Evolutionary conservation across 2,113 vertebrate genomes (phyloP).

Genomic region (Epinephelus cyanopodus): DNA sequence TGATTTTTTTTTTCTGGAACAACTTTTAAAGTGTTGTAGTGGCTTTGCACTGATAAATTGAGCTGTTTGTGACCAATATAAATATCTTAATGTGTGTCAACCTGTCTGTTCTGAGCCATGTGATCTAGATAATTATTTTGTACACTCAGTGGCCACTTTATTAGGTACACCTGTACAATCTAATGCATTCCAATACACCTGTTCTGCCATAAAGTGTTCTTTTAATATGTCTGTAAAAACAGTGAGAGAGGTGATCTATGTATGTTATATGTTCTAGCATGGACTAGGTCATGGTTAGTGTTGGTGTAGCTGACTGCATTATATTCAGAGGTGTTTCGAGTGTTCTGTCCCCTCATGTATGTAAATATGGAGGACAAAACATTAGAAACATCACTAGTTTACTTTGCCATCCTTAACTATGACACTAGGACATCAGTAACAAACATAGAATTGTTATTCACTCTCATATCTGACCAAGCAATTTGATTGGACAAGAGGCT

Average conservation of each 20-base stretch:
- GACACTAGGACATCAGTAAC: not conserved
- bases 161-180: too few relatives aligned
- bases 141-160: too few relatives aligned
- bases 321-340: not conserved
- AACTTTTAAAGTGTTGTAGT: not conserved
- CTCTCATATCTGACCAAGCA: too few relatives aligned
- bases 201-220: too few relatives aligned
- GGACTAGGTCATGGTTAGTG: not conserved
- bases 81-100: too few relatives aligned
- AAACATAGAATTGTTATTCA: not conserved
- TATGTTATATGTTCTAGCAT: not conserved
- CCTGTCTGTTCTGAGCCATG: too few relatives aligned
- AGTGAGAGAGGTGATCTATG: too few relatives aligned
- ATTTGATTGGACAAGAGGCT: too few relatives aligned
- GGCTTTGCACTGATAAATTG: slow-evolving; percentile 23
- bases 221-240: too few relatives aligned
- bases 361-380: not conserved
- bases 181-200: too few relatives aligned
- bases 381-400: not conserved
- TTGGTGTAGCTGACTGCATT: not conserved
- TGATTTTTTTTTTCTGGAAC: not conserved
- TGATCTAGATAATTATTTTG: too few relatives aligned
- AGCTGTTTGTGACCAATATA: slow-evolving; percentile 57
- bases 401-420: too few relatives aligned
- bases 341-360: not conserved